Conservation (phyloP, 2,113 vertebrate genomes). For the Polypterus bichir region DNA sequence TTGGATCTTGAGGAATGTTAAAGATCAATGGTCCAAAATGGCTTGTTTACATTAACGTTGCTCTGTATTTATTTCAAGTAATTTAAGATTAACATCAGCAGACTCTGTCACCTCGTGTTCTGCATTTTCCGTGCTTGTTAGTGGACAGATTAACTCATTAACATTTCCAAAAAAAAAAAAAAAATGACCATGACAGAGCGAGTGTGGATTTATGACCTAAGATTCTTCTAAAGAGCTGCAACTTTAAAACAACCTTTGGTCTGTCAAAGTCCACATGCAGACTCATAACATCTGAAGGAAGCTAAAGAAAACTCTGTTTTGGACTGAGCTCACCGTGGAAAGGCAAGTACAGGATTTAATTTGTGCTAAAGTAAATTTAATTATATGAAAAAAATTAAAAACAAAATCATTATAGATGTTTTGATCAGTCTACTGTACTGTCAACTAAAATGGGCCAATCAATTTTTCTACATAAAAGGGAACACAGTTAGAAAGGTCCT, state of each 20-base stretch:
- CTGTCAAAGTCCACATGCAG: slow-evolving; percentile 64
- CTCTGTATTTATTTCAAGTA: too few relatives aligned
- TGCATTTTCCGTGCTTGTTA: background rate
- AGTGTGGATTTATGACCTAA: slow-evolving; percentile 11
- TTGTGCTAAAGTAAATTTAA: background rate
- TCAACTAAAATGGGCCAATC: too few relatives aligned
- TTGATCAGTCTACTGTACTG: too few relatives aligned
- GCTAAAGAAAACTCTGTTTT: slow-evolving; percentile 29
- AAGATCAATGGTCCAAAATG: too few relatives aligned
- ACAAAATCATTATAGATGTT: too few relatives aligned
- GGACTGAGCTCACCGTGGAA: slow-evolving; percentile 14
- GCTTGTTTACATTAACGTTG: too few relatives aligned
- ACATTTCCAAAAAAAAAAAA: background rate
- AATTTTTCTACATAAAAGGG: too few relatives aligned
- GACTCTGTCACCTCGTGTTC: too few relatives aligned
- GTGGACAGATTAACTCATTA: background rate
- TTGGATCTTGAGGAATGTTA: too few relatives aligned
- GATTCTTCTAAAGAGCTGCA: slow-evolving; percentile 79
- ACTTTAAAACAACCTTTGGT: slow-evolving; percentile 84
- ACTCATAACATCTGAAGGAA: slow-evolving; percentile 33
- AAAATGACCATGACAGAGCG: background rate
- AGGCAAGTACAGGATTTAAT: slow-evolving; percentile 31
- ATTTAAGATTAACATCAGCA: too few relatives aligned
- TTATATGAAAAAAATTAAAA: slow-evolving; percentile 2
- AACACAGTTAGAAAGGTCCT: too few relatives aligned